These are phyloP conservation scores for Rhabdornis inornatus DNA, from an alignment of 2,113 vertebrate genomes.

Conservation along the genomic window DNA sequence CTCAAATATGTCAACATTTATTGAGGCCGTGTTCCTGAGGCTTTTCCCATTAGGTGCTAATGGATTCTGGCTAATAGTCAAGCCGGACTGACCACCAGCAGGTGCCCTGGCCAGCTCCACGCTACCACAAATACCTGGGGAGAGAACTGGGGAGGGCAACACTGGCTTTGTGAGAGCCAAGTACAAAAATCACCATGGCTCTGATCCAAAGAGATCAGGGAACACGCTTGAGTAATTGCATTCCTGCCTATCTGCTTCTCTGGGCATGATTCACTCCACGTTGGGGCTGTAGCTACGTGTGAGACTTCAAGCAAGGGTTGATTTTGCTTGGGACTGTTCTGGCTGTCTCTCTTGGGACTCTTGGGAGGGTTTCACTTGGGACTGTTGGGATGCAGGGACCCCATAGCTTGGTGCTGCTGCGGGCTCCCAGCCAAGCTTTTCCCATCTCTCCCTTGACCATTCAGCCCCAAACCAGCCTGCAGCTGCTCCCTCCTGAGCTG, in stretches of 20 bases:
- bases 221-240: neutral
- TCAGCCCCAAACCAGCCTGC: neutral
- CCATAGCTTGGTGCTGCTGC: neutral
- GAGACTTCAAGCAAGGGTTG: neutral
- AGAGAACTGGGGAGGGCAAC: slow-evolving; percentile 14
- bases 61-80: slow-evolving; percentile 60
- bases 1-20: slow-evolving; percentile 61
- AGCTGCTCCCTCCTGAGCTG: neutral
- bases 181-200: slow-evolving; percentile 15
- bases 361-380: neutral
- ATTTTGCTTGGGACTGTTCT: neutral
- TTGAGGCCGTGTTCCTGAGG: slow-evolving; percentile 57
- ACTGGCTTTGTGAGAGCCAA: neutral
- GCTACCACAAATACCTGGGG: slow-evolving; percentile 45
- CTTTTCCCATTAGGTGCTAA: slow-evolving; percentile 62
- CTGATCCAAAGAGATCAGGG: slow-evolving; percentile 33
- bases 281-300: rapidly evolving
- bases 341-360: neutral
- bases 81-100: slow-evolving; percentile 33
- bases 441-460: rapidly evolving
- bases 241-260: slow-evolving; percentile 37
- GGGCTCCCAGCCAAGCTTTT: neutral
- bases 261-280: neutral
- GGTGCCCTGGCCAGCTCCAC: slow-evolving; percentile 7
- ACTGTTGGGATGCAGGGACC: neutral